Conservation (phyloP, 2,113 vertebrate species). For the Periophthalmus modestus region DNA sequence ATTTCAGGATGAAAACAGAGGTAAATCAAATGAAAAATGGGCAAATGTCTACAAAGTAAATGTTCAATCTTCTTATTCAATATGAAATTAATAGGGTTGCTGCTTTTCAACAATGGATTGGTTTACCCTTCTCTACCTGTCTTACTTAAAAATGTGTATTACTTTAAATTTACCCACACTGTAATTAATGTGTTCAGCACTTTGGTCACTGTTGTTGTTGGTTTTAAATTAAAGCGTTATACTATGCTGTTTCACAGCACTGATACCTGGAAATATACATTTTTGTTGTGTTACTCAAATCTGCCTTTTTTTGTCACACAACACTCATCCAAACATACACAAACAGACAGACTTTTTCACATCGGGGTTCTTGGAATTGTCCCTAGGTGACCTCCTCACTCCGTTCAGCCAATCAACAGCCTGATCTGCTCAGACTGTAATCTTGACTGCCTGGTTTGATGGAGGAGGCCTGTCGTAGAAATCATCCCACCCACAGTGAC, state of each 20-base stretch:
- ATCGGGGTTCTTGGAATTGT: slow-evolving; percentile 19
- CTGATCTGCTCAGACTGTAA: slow-evolving; percentile 55
- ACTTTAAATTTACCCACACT: neutral
- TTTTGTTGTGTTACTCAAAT: neutral
- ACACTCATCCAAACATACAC: slow-evolving; percentile 2
- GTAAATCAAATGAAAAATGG: neutral
- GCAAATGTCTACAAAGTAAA: neutral
- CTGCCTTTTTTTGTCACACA: neutral
- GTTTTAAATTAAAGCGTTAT: neutral
- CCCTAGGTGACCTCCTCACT: slow-evolving; percentile 21
- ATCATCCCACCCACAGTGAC: slow-evolving; percentile 52
- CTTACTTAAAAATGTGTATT: neutral
- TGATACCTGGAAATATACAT: neutral
- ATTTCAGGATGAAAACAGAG: neutral
- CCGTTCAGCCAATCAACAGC: slow-evolving; percentile 36
- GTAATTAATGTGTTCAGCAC: neutral
- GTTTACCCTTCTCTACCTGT: neutral
- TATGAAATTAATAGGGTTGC: neutral
- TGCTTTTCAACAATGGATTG: neutral
- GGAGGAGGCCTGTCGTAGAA: slow-evolving; percentile 35
- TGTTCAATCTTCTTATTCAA: neutral
- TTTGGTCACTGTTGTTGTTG: no score
- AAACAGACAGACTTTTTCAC: neutral
- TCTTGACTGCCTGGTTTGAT: slow-evolving; percentile 43
- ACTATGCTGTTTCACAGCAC: neutral